Base-by-base conservation (phyloP, 2,888 invertebrate species). In the Troilus luridus region DNA sequence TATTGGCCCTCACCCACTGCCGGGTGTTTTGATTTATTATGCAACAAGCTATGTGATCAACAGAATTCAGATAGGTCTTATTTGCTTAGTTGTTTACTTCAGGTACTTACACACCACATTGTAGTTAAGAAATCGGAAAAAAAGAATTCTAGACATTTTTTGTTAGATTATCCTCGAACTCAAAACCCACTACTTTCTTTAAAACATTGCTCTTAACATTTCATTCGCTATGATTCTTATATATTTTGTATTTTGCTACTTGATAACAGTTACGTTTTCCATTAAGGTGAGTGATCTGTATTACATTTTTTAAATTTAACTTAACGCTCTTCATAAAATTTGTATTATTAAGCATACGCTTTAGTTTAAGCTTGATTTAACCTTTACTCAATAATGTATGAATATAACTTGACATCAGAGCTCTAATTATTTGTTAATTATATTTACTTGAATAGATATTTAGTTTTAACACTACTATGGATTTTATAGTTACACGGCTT, bases 161-260 rank as follows among this genome's bases (percentile, higher is more conserved):
- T 41, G 41, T 41, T 41, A 41, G 2, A 41, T 41, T 41, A 41
- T 41, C 41, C 41, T 41, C 41, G 41, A 41, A 41, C 41, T 41
- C 5, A 0, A 27, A 9, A 72, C 27, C 41, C 41, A 64, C 0
- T 17, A 17, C 0, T 64, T 72, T 24, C n/a, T 72, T 27, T 14
- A n/a, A 27, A 27, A 27, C 7, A 72, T 24, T 72, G 11, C 27
- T 72, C 6, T 24, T 72, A 27, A 5, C 14, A 59, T 12, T 72
- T 14, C 6, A 0, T 11, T 27, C 27, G 27, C 14, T 14, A 72
- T 27, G 72, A 27, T 72, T 72, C 3, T 14, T 27, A 5, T 72
- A 27, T 72, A 72, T 72, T 72, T 72, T 14, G 27, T 72, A 72
- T 27, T 14, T 72, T 72, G 72, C 27, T 72, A 72, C 72, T 72